Conservation (phyloP, 2,113 vertebrate genomes). For the Dromiciops gliroides region DNA sequence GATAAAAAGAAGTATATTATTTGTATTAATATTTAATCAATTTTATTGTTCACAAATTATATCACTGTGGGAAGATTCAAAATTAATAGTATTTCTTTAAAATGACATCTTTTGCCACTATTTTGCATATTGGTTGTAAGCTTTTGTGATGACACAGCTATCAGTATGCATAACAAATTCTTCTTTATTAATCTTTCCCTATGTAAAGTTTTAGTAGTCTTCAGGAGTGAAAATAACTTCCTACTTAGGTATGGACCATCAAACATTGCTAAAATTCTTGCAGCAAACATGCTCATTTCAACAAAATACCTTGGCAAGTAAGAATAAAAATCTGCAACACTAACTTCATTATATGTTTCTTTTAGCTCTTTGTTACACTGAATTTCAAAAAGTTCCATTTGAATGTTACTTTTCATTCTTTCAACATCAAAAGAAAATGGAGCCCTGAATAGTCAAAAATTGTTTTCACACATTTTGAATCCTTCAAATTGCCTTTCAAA, state of each 20-base stretch:
- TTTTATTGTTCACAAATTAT: too few species aligned
- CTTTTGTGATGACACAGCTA: neutral
- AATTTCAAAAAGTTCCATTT: neutral
- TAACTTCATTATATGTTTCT: neutral
- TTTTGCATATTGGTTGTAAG: neutral
- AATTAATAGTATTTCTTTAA: neutral
- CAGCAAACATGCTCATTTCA: neutral
- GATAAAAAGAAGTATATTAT: neutral
- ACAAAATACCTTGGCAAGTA: neutral
- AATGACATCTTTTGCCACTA: neutral
- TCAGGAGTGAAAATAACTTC: neutral
- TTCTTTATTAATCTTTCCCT: neutral
- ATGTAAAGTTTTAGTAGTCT: neutral
- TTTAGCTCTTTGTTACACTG: neutral
- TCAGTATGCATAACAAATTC: neutral
- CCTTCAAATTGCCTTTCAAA: neutral
- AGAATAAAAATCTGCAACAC: neutral
- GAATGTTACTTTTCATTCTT: neutral
- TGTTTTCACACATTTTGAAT: neutral
- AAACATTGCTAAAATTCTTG: neutral
- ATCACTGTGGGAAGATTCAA: neutral
- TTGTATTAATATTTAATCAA: neutral
- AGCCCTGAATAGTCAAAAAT: neutral
- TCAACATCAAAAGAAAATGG: neutral
- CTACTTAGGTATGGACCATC: neutral